Evolutionary conservation across 2,888 invertebrate genomes (phyloP).

Genomic region (Xylocampa areola): DNA sequence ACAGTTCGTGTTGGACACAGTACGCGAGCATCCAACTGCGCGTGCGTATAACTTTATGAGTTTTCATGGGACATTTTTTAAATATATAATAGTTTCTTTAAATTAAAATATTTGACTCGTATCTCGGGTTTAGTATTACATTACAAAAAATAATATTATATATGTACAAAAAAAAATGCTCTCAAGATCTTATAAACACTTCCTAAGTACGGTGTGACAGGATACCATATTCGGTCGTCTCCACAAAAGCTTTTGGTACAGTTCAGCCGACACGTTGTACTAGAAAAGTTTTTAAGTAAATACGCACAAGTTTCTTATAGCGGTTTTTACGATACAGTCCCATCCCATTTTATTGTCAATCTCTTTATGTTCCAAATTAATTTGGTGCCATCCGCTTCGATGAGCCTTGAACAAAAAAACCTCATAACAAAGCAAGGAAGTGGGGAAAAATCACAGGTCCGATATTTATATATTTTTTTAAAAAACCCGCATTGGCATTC

Average conservation of each 20-base stretch:
- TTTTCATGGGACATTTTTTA: too few relatives aligned
- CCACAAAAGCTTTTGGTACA: constrained; percentile 55
- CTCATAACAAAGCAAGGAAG: constrained; percentile 32
- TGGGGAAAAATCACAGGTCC: constrained; percentile 1
- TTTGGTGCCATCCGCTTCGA: constrained; percentile 34
- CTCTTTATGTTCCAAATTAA: constrained; percentile 55
- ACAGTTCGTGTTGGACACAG: too few relatives aligned
- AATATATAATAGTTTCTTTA: too few relatives aligned
- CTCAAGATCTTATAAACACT: too few relatives aligned
- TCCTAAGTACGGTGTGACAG: constrained; percentile 41
- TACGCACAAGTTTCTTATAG: constrained; percentile 50
- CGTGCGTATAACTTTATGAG: too few relatives aligned
- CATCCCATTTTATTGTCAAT: constrained; percentile 44
- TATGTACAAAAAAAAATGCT: too few relatives aligned
- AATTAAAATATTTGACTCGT: too few relatives aligned
- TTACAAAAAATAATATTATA: too few relatives aligned
- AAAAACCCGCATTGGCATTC: too few relatives aligned
- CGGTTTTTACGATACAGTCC: constrained; percentile 46
- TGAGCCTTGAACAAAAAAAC: constrained; percentile 27
- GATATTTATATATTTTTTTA: too few relatives aligned
- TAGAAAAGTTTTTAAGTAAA: constrained; percentile 62
- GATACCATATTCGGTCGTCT: constrained; percentile 26
- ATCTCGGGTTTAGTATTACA: too few relatives aligned
- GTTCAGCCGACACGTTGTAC: constrained; percentile 55
- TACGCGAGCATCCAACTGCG: too few relatives aligned